Base-by-base conservation (phyloP, 92 coral and sea anemone genomes). In the Porites divaricata region DNA sequence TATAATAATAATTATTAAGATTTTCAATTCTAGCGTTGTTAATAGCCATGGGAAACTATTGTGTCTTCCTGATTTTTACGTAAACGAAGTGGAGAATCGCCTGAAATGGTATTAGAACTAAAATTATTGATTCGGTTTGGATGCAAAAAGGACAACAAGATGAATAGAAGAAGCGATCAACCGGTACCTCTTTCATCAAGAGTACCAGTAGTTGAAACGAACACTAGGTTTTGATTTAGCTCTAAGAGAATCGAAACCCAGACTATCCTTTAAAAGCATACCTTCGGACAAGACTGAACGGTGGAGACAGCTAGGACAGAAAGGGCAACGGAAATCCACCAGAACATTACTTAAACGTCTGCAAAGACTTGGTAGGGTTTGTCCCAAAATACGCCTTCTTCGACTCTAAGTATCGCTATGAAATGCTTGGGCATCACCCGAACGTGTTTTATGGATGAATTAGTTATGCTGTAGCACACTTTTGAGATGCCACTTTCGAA, bases 201-300 rank as follows among this genome's bases (percentile, higher is more conserved):
- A 35, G 45, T 28, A 8, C 14, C 15, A 11, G 24, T 25, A 75
- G 79, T 7, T 12, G 12, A 67, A 4, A 67, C 5, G 26, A 23
- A 25, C 19, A 70, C n/a, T 24, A 24, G 4, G 7, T 22, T 74
- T 74, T 52, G 41, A 57, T 7, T 72, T 6, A 73, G 41, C 14
- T 54, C 59, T 25, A 22, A 8, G 14, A 12, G 17, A 59, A 24
- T 12, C 22, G 13, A 63, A 45, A 21, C 48, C 15, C 11, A 51
- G 45, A 12, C 21, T 28, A 15, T 4, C 22, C 14, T 10, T 24
- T 23, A 12, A 14, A 12, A 21, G n/a, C 52, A 35, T 82, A 82
- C 86, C 79, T 82, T 82, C 41, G 65, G 79, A 51, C 86, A 82
- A 50, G 71, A 73, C 13, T 59, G 72, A 10, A 70, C 41, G 64